Base-by-base conservation (phyloP, 2,113 vertebrate species). In the Lonchura striata region DNA sequence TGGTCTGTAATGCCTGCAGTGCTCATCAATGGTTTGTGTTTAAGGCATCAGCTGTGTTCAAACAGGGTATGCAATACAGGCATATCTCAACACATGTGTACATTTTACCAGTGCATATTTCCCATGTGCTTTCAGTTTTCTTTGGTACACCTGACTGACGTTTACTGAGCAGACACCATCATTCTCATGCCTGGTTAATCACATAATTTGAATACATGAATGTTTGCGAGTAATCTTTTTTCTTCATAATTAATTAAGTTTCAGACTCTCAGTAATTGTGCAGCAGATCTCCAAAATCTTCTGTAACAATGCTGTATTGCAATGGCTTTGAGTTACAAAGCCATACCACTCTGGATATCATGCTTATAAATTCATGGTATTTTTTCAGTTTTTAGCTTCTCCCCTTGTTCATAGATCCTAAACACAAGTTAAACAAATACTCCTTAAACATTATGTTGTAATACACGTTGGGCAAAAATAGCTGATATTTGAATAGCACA, bases 11-110 rank as follows among this genome's bases (percentile, higher is more conserved):
- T 72, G 59, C 63, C 86, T 97, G 75, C 56, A 90, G 64, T 88
- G 94, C 68, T 80, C 41, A 53, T 72, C 84, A 85, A 14, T 70
- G 46, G 77, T 84, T 96, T 97, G 88, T 92, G 95, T 86, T 97
- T 89, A 92, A 93, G 89, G 46, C 46, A 85, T 66, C 64, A 64
- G 65, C 84, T 96, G 31, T 72, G 71, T 84, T 89, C 56, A 94
- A 96, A 72, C 53, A 46, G 42, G 31, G 18, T 77, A 37, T 92
- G 52, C 41, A 82, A 59, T 59, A 66, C 22, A 39, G 72, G 33
- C 47, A 88, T 61, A 56, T 3, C 5, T 63, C 74, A 92, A 78
- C 74, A 76, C 30, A 70, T 20, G 6, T 89, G 64, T 37, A 82
- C 6, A 22, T 69, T 96, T 95, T 16, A 28, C 5, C 13, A 13